Evolutionary conservation across 1,140 invertebrate species (phyloP), one percentile per base, ranked within the genome.

Genomic region (Scaptomyza montana): DNA sequence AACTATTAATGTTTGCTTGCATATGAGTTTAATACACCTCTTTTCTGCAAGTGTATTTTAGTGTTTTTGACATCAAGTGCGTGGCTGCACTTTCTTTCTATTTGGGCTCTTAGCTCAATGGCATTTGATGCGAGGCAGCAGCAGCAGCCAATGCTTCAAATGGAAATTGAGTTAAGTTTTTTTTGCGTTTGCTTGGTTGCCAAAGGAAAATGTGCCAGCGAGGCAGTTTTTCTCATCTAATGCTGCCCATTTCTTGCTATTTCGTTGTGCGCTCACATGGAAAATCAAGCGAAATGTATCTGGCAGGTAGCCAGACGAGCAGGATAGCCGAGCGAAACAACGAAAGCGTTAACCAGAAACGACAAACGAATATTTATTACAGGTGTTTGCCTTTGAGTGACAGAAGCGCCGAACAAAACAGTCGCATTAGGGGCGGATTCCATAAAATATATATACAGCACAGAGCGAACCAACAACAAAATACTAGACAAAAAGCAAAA

Each of bases 291-390:
- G 77, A 82, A 86, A 86, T 86, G 81, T 87, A 81, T 78, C 75
- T 87, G 78, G 74, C 71, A 74, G 74, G 69, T 78, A 78, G 81
- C 74, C 80, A 78, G 81, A 60, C 46, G 21, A 66, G 68, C 77
- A 77, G 80, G 81, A 85, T 86, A 85, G 87, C 78, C 59, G 71
- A 86, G 78, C 70, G 75, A 75, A 75, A 56, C 65, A 53, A 69
- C 65, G 59, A 69, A 69, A 69, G 57, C 65, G 68, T 69, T 67
- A 76, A 61, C 76, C 67, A 80, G 76, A 77, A 80, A 86, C 84
- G 82, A 76, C 84, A 86, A 89, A 89, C 84, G 84, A 89, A 89
- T 86, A 86, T 87, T 89, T 86, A 86, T 86, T 86, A 86, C 82
- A 86, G 82, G 82, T 86, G 82, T 86, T 86, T 86, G 82, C 82